Percentiles rank a stretch among this genome's conserved stretches.
Evolutionary conservation across 2,113 vertebrate genomes (phyloP).

Genomic region (Gobius niger): DNA sequence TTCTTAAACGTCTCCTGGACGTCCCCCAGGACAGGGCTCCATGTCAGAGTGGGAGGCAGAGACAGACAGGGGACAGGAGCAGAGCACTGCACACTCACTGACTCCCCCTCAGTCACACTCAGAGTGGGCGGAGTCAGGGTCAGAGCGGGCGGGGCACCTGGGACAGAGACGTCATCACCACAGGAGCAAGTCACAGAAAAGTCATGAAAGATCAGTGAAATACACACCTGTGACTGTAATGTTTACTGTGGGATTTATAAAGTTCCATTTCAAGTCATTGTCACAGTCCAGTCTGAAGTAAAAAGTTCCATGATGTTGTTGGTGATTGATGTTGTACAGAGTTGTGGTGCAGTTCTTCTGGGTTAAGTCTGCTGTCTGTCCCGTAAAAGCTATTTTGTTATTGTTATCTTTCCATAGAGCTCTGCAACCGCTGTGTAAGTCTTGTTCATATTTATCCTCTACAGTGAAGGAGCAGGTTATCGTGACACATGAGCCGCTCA

Average conservation of each 20-base stretch:
- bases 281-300: background rate
- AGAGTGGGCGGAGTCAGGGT: too few species aligned
- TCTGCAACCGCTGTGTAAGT: background rate
- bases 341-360: conserved; percentile 4
- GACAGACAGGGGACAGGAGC: too few species aligned
- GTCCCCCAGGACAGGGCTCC: too few species aligned
- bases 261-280: background rate
- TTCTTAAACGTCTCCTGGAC: too few species aligned
- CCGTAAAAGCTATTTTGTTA: background rate
- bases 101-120: too few species aligned
- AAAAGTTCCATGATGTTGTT: background rate
- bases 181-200: background rate
- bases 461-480: conserved; percentile 42
- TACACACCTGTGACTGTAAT: background rate
- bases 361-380: background rate
- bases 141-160: background rate
- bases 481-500: conserved; percentile 43
- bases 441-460: accelerated
- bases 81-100: too few species aligned
- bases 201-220: background rate
- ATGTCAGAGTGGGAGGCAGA: too few species aligned
- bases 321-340: background rate
- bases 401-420: background rate
- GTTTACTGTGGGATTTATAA: background rate
- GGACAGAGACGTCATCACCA: background rate